Base-by-base conservation (phyloP, 2,797 vertebrate species). In the Pogonophryne albipinna region DNA sequence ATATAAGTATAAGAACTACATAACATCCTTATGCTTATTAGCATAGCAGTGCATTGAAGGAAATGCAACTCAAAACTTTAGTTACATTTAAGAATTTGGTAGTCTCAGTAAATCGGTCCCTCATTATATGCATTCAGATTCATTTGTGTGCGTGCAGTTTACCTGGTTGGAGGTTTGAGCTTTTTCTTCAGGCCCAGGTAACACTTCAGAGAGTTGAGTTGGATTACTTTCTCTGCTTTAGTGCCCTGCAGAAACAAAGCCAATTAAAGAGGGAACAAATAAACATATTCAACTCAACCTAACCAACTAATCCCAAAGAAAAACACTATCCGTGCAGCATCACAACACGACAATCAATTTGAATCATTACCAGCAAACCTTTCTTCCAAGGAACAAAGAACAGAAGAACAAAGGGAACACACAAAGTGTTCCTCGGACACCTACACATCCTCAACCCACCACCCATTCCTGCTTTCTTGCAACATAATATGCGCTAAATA, bases 181-280 rank as follows among this genome's bases (percentile, higher is more conserved):
- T 97, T 98, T 89, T 93, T 99, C 91, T 95, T 97, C 74, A 99
- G 92, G 79, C 98, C 98, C 55, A 97, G 87, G 91, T 98, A 99
- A 91, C 97, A 95, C 89, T 96, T 99, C 79, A 96, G 71, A 19
- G 94, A 94, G 83, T 79, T 92, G 72, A 99, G 90, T 23, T 93
- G 91, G 75, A 98, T 86, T 60, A 91, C 91, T 92, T 95, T 97
- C 80, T 99, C 98, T 0, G 96, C 91, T 91, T 98, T 99, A 78
- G 89, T 95, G 78, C 94, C 96, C 98, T 99, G 93, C 44, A 89
- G 14, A 38, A 52, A 34, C 58, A 53, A 45, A 45, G 38, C n/a
- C 12, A 56, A 31, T 15, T 13, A 46, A 56, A 2, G 0, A 11
- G 5, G 2, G 2, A 6, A 17, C 34, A 49, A 49, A 56, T 2